phyloP scores from a whole-genome alignment of 2,113 vertebrate species.

The Megalops atlanticus region DNA sequence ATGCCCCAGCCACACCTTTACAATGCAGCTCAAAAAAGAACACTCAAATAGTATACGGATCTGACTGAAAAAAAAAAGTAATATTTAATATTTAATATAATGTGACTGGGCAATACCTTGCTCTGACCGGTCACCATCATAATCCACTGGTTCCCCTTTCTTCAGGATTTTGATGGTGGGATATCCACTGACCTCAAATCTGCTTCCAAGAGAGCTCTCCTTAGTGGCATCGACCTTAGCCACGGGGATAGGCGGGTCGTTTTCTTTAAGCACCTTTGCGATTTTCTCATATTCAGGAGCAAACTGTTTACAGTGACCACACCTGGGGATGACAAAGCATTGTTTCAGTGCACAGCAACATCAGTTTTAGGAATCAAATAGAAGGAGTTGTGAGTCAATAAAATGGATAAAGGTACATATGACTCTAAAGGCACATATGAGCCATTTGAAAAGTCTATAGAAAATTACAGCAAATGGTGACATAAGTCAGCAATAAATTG shows the following conservation, averaged over 20 bases:
- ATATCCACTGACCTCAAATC: constrained; percentile 90
- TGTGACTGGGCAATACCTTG: constrained; percentile 67
- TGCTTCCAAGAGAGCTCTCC: constrained; percentile 72
- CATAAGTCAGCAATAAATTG: too few species aligned
- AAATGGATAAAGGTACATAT: not conserved
- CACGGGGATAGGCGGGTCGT: constrained; percentile 88
- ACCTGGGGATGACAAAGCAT: constrained; percentile 69
- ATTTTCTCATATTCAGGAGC: constrained; percentile 93
- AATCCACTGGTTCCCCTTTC: constrained; percentile 88
- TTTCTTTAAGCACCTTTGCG: constrained; percentile 81
- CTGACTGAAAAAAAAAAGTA: not conserved
- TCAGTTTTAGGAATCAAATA: not conserved
- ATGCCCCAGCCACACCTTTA: not conserved
- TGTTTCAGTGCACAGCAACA: not conserved
- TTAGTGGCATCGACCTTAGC: constrained; percentile 90
- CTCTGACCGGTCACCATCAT: constrained; percentile 85
- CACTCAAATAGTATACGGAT: too few species aligned
- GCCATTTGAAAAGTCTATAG: too few species aligned
- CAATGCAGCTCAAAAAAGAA: not conserved
- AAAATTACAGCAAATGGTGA: not conserved
- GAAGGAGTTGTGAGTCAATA: too few species aligned
- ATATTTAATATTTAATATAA: not conserved
- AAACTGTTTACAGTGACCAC: constrained; percentile 96
- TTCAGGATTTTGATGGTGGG: constrained; percentile 97
- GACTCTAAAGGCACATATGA: not conserved